Conservation (phyloP, 2,113 vertebrate genomes). For the Nettapus auritus region DNA sequence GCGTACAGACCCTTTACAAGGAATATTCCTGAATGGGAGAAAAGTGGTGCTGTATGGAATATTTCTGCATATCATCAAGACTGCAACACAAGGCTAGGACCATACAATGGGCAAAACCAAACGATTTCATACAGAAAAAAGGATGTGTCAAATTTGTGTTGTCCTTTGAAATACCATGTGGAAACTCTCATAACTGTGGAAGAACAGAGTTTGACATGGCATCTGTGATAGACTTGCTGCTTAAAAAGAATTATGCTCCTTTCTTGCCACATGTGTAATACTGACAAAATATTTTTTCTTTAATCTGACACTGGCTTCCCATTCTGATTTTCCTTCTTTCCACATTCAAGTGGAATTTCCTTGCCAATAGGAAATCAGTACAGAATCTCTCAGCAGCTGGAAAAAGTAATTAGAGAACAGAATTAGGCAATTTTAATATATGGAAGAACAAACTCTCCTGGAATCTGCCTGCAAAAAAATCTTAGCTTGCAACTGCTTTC, state of each 20-base stretch:
- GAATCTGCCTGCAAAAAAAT: neutral
- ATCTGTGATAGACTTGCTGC: neutral
- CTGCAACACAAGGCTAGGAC: neutral
- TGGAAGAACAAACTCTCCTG: constrained; percentile 13
- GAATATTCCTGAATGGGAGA: neutral
- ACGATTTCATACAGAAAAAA: neutral
- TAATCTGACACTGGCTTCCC: neutral
- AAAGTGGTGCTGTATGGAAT: neutral
- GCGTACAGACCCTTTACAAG: neutral
- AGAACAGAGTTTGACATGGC: neutral
- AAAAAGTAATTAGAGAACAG: neutral
- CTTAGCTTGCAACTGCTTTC: neutral
- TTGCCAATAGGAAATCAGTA: neutral
- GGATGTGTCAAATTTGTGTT: neutral
- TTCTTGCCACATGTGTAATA: neutral
- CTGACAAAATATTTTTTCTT: neutral
- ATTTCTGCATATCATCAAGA: neutral
- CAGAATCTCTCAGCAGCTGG: constrained; percentile 19
- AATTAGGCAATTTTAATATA: neutral
- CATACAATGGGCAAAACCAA: rapidly evolving
- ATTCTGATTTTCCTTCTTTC: constrained; percentile 6
- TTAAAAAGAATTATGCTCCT: neutral
- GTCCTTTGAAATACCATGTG: neutral
- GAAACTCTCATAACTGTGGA: neutral
- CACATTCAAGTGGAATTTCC: neutral